These are phyloP conservation scores for Xanthia icteritia DNA, from an alignment of 2,888 invertebrate genomes.

Conservation along the genomic window DNA sequence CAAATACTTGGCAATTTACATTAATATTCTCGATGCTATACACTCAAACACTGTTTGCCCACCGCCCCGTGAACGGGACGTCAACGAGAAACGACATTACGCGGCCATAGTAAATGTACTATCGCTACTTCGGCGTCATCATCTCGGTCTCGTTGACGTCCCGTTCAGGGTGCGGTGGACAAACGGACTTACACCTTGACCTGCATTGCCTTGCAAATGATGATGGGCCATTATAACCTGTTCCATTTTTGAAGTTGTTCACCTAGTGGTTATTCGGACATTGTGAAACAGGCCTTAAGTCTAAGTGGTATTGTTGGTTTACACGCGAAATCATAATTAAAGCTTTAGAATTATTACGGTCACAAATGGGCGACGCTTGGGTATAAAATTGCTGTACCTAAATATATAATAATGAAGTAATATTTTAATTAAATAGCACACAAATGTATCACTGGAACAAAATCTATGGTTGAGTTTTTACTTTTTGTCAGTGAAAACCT, in stretches of 20 bases:
- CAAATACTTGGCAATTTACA: not conserved
- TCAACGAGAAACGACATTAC: too few relatives aligned
- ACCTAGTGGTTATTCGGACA: slow-evolving; percentile 14
- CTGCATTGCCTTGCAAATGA: not conserved
- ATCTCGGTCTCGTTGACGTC: too few relatives aligned
- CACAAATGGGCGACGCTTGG: slow-evolving; percentile 42
- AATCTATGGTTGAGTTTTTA: slow-evolving; percentile 52
- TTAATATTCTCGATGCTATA: not conserved
- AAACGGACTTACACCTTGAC: not conserved
- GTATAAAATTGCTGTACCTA: slow-evolving; percentile 38
- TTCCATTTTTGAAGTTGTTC: not conserved
- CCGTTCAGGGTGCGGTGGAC: too few relatives aligned
- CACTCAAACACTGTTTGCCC: not conserved
- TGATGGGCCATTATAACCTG: not conserved
- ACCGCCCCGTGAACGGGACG: too few relatives aligned
- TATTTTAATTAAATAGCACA: slow-evolving; percentile 3
- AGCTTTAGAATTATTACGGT: slow-evolving; percentile 36
- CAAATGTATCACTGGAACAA: slow-evolving; percentile 5
- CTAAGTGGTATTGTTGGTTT: slow-evolving; percentile 65
- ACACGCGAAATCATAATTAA: slow-evolving; percentile 12
- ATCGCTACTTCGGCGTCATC: too few relatives aligned
- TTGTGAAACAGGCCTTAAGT: slow-evolving; percentile 37
- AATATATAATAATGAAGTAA: slow-evolving; percentile 12
- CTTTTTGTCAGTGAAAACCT: slow-evolving; percentile 66
- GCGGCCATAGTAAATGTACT: too few relatives aligned